Percentiles rank a stretch among this genome's conserved stretches.
Conservation (phyloP, 2,797 vertebrate genomes). For the Myotis daubentonii region DNA sequence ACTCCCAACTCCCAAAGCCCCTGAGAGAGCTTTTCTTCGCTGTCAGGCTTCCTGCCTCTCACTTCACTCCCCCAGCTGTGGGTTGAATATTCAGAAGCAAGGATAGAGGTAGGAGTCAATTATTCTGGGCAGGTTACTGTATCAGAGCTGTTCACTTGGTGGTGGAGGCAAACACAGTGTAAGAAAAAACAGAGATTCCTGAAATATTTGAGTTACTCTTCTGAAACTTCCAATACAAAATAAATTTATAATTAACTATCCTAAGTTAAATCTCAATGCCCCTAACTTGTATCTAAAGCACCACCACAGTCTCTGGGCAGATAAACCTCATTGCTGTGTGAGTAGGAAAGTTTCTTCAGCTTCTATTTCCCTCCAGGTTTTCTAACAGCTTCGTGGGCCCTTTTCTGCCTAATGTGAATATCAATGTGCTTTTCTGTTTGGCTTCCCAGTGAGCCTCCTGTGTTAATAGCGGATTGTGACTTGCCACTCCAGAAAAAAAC, state of each 20-base stretch:
- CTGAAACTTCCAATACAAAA: constrained; percentile 55
- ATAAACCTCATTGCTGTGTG: constrained; percentile 59
- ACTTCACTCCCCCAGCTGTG: constrained; percentile 59
- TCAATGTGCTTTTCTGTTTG: constrained; percentile 21
- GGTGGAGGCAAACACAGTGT: neutral
- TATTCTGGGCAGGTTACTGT: neutral
- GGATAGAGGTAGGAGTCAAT: constrained; percentile 56
- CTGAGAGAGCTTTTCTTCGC: neutral
- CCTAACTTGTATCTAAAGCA: constrained; percentile 60
- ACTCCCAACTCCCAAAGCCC: constrained; percentile 19
- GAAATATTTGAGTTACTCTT: constrained; percentile 43
- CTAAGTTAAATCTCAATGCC: constrained; percentile 72
- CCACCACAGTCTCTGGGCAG: constrained; percentile 10
- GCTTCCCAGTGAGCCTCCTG: neutral
- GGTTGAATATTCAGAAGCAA: constrained; percentile 61
- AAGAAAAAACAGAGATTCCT: constrained; percentile 43
- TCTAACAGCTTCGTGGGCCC: neutral
- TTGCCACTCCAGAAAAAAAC: neutral
- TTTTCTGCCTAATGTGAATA: constrained; percentile 43
- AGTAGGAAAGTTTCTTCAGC: constrained; percentile 57
- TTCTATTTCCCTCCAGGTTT: constrained; percentile 46
- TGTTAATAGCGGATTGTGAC: constrained; percentile 63
- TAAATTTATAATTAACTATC: constrained; percentile 62
- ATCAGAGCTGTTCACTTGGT: neutral
- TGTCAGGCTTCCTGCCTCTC: constrained; percentile 60